Evolutionary conservation across 2,888 invertebrate species (phyloP), one percentile per base, ranked within the genome.

Genomic region (Athrips mouffetella): DNA sequence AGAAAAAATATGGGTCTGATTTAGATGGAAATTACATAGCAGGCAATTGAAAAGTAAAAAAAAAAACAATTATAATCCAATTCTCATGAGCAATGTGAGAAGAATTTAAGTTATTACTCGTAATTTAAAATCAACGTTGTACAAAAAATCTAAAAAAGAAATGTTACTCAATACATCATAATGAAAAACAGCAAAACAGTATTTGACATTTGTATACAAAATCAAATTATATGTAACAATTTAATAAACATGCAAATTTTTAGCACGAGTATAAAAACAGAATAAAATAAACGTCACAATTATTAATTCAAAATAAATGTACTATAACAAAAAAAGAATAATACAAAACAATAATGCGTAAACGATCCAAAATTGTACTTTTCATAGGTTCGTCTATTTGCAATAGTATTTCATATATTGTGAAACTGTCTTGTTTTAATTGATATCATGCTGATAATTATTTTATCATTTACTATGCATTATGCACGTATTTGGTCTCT

Each of bases 11-110:
- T 20, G 67, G 71, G 71, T 70, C 59, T 64, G 55, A 62, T 70
- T 37, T n/a, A 25, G 68, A 65, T 57, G 67, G 67, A 75, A 71
- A 68, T 66, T 65, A 76, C 67, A 61, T 75, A 86, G 87, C 88
- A 87, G 88, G 88, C 88, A 87, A 88, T 85, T 73, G 70, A 50
- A 51, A 49, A 50, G n/a, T n/a, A 50, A 48, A 41, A 55, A 3
- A 20, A 3, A 37, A 27, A 4, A 27, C 8, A 5, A 7, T 10
- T 2, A 27, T 7, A 27, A 27, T 10, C 2, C 7, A 27, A 27
- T n/a, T n/a, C n/a, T n/a, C n/a, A n/a, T n/a, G n/a, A n/a, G n/a
- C n/a, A n/a, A n/a, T n/a, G n/a, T n/a, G n/a, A n/a, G n/a, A n/a
- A n/a, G n/a, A n/a, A n/a, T n/a, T n/a, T n/a, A n/a, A n/a, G n/a